Conservation (phyloP, 1,140 invertebrate genomes). For the Leptonema lineaticorne region DNA sequence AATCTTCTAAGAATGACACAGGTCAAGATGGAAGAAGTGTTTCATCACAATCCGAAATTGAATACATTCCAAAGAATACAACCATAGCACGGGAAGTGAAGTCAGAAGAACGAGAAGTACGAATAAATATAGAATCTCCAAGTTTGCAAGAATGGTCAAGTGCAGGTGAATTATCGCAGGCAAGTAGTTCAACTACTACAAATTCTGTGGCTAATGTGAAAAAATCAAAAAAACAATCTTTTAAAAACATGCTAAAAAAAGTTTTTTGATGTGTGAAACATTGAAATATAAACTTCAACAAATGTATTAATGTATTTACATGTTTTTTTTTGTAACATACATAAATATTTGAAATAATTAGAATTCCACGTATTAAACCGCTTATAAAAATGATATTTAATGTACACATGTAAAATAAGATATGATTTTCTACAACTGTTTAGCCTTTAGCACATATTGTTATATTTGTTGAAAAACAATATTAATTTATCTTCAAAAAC, state of each 20-base stretch:
- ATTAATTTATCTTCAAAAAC: no score
- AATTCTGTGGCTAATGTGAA: constrained; percentile 54
- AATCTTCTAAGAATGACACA: constrained; percentile 49
- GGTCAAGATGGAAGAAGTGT: not conserved
- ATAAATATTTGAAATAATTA: not conserved
- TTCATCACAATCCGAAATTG: constrained; percentile 11
- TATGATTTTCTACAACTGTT: no score
- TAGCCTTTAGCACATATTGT: no score
- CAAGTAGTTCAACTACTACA: constrained; percentile 48
- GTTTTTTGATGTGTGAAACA: constrained; percentile 54
- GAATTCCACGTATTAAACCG: not conserved
- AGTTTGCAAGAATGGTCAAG: constrained; percentile 56
- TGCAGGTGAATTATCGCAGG: constrained; percentile 52
- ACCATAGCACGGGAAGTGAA: constrained; percentile 45
- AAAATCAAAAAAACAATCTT: constrained; percentile 48
- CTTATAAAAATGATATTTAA: not conserved
- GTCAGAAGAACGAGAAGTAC: constrained; percentile 49
- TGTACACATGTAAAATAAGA: no score
- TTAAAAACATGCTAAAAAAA: constrained; percentile 67
- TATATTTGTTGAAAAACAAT: no score
- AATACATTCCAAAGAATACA: constrained; percentile 1
- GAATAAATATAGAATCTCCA: constrained; percentile 52
- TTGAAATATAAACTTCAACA: not conserved
- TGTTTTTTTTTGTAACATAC: no score
- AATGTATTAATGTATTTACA: no score